phyloP scores from a whole-genome alignment of 2,888 invertebrate species.

The Cantharis rufa region DNA sequence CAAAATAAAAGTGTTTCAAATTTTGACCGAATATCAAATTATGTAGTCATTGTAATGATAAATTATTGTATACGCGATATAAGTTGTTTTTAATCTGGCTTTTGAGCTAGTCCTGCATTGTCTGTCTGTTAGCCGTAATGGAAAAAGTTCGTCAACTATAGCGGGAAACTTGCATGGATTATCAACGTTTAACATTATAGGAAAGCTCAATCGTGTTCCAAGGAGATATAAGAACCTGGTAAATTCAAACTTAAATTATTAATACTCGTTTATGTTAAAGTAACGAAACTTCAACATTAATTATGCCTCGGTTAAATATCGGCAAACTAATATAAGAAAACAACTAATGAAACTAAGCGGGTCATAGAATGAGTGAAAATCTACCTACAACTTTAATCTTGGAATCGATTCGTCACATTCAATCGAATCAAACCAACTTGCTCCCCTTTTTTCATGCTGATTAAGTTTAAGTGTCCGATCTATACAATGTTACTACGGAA shows the following conservation, averaged over 20 bases:
- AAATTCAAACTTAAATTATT: slow-evolving; percentile 3
- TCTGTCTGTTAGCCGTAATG: slow-evolving; percentile 49
- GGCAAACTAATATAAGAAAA: not conserved
- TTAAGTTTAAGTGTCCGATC: slow-evolving; percentile 34
- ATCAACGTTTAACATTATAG: slow-evolving; percentile 44
- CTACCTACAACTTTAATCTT: slow-evolving; percentile 28
- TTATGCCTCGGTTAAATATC: not conserved
- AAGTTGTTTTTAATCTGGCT: slow-evolving; percentile 46
- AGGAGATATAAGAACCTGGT: slow-evolving; percentile 32
- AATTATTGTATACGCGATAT: slow-evolving; percentile 40
- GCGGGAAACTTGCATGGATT: slow-evolving; percentile 47
- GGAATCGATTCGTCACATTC: slow-evolving; percentile 34
- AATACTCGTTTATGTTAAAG: not conserved
- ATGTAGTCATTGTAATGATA: slow-evolving; percentile 34
- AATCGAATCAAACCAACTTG: slow-evolving; percentile 34
- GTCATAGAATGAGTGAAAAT: not conserved
- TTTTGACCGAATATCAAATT: not conserved
- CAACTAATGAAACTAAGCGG: not conserved
- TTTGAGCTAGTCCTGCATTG: slow-evolving; percentile 44
- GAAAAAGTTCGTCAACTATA: slow-evolving; percentile 51
- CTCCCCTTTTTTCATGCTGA: slow-evolving; percentile 36
- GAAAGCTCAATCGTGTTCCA: slow-evolving; percentile 36
- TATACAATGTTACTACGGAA: slow-evolving; percentile 33
- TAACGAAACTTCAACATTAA: not conserved
- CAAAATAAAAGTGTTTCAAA: not conserved